Evolutionary conservation across 2,113 vertebrate genomes (phyloP).

Genomic region (Tamias sibiricus): DNA sequence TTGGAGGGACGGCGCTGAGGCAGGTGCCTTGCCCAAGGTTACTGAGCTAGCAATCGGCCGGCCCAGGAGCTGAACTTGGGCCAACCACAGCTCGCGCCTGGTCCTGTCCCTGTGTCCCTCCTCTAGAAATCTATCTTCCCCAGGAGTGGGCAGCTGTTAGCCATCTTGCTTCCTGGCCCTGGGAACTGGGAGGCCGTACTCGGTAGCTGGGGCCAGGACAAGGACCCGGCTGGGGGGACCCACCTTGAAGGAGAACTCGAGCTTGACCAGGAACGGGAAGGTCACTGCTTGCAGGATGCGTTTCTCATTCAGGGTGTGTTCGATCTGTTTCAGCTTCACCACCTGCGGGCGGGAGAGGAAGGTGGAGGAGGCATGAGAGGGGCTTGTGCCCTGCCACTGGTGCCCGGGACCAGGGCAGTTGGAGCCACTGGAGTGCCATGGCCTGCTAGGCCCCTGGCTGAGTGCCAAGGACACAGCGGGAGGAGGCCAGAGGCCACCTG

Average conservation of each 20-base stretch:
- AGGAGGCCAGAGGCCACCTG: not conserved
- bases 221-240: not conserved
- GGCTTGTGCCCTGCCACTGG: too few relatives aligned
- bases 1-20: not conserved
- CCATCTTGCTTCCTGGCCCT: not conserved
- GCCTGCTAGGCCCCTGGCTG: not conserved
- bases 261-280: conserved; percentile 94
- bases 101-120: not conserved
- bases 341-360: conserved; percentile 84
- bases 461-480: not conserved
- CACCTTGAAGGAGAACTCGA: conserved; percentile 96
- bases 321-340: conserved; percentile 97
- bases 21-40: not conserved
- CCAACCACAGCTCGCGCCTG: not conserved
- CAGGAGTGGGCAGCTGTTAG: not conserved
- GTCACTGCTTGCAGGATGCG: conserved; percentile 95
- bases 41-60: not conserved
- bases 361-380: not conserved
- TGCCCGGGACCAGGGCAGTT: not conserved
- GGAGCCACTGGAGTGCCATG: not conserved
- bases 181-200: too few relatives aligned
- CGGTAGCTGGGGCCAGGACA: too few relatives aligned
- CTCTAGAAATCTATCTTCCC: not conserved
- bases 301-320: conserved; percentile 96
- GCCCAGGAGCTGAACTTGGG: not conserved